phyloP scores from a whole-genome alignment of 1,140 invertebrate species.

The Trichonephila clavipes region DNA sequence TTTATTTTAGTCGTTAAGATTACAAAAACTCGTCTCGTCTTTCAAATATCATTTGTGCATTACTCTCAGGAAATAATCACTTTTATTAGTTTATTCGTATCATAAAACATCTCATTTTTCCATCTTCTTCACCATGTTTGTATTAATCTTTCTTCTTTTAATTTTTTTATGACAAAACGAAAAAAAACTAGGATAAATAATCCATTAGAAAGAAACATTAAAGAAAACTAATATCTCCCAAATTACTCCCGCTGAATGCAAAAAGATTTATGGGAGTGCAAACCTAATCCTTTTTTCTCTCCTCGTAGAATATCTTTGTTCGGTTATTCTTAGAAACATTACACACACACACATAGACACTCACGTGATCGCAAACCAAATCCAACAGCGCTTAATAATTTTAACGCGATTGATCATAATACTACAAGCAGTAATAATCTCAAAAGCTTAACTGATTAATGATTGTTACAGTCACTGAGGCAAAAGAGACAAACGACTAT shows the following conservation, averaged over 20 bases:
- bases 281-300: not conserved
- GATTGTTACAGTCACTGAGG: not conserved
- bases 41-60: too few species aligned
- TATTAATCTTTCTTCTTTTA: too few species aligned
- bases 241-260: not conserved
- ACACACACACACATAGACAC: too few species aligned
- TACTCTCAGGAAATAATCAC: too few species aligned
- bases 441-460: slow-evolving; percentile 26
- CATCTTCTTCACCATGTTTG: too few species aligned
- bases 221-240: not conserved
- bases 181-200: not conserved
- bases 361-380: not conserved
- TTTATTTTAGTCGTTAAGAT: too few species aligned
- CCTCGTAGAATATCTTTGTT: not conserved
- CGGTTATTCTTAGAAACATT: not conserved
- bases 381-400: not conserved
- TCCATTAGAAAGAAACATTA: not conserved
- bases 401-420: not conserved
- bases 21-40: too few species aligned
- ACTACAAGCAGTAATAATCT: slow-evolving; percentile 8
- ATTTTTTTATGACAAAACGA: not conserved
- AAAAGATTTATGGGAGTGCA: not conserved
- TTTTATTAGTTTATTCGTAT: too few species aligned
- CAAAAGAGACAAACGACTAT: slow-evolving; percentile 10
- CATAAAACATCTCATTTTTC: too few species aligned